These are phyloP conservation scores for Shargacucullia verbasci DNA, from an alignment of 2,888 invertebrate species.

Conservation along the genomic window DNA sequence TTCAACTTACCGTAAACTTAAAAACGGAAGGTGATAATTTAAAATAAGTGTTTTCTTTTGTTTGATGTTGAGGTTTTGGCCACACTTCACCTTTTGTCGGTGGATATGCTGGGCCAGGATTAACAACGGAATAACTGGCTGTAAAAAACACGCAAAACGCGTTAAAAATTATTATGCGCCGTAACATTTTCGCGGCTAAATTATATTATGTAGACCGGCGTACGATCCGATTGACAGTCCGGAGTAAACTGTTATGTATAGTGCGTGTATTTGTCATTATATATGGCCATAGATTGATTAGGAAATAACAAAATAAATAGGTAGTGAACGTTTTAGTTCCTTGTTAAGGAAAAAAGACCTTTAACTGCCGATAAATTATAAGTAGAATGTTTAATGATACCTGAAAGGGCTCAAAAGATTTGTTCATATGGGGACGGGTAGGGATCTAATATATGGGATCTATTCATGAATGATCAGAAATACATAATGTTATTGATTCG, in stretches of 20 bases:
- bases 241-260: slow-evolving; percentile 33
- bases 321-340: not conserved
- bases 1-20: slow-evolving; percentile 80
- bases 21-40: slow-evolving; percentile 84
- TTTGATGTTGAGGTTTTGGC: slow-evolving; percentile 90
- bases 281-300: slow-evolving; percentile 26
- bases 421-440: too few relatives aligned
- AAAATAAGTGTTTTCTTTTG: slow-evolving; percentile 77
- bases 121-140: slow-evolving; percentile 43
- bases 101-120: slow-evolving; percentile 59
- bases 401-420: too few relatives aligned
- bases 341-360: not conserved
- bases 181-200: slow-evolving; percentile 57
- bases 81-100: slow-evolving; percentile 90
- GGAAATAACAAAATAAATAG: slow-evolving; percentile 3
- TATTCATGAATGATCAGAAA: too few relatives aligned
- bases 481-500: too few relatives aligned
- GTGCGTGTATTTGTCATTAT: slow-evolving; percentile 28
- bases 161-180: slow-evolving; percentile 40
- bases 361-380: slow-evolving; percentile 3
- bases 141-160: slow-evolving; percentile 32
- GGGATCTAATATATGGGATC: too few relatives aligned
- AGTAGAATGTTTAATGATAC: too few relatives aligned
- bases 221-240: slow-evolving; percentile 36
- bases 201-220: slow-evolving; percentile 3